phyloP scores from a whole-genome alignment of 2,113 vertebrate genomes.

The Gopherus evgoodei region DNA sequence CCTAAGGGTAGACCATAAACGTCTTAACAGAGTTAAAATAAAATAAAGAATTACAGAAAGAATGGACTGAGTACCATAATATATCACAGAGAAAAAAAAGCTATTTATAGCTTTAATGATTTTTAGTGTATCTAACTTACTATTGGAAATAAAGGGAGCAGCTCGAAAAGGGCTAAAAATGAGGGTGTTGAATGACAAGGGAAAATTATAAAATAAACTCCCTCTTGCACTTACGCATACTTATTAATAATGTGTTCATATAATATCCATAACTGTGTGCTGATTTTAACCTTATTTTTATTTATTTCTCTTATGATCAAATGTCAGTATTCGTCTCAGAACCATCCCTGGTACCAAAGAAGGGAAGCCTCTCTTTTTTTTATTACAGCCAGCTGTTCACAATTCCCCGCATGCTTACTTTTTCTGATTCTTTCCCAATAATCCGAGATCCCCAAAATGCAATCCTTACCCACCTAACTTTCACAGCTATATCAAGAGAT shows the following conservation, averaged over 20 bases:
- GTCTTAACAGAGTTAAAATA: neutral
- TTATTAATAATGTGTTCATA: neutral
- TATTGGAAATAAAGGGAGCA: conserved; percentile 26
- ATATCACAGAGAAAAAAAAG: conserved; percentile 7
- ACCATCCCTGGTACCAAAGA: neutral
- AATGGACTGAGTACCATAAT: conserved; percentile 17
- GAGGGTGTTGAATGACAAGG: conserved; percentile 30
- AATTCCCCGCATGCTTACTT: neutral
- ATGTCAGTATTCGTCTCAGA: neutral
- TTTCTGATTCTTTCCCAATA: neutral
- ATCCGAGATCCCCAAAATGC: neutral
- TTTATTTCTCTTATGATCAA: neutral
- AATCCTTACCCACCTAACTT: neutral
- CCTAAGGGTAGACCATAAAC: neutral
- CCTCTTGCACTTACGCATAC: neutral
- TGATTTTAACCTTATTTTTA: conserved; percentile 32
- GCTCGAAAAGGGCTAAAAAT: conserved; percentile 30
- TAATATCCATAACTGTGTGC: neutral
- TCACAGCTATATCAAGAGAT: neutral
- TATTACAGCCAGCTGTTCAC: neutral
- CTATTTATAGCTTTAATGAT: neutral
- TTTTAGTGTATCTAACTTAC: conserved; percentile 20
- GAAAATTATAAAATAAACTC: neutral
- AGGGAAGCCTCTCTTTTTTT: neutral
- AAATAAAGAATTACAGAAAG: neutral